Evolutionary conservation across 2,888 invertebrate species (phyloP).

Genomic region (Galeopsomyia nigrocyanea): DNA sequence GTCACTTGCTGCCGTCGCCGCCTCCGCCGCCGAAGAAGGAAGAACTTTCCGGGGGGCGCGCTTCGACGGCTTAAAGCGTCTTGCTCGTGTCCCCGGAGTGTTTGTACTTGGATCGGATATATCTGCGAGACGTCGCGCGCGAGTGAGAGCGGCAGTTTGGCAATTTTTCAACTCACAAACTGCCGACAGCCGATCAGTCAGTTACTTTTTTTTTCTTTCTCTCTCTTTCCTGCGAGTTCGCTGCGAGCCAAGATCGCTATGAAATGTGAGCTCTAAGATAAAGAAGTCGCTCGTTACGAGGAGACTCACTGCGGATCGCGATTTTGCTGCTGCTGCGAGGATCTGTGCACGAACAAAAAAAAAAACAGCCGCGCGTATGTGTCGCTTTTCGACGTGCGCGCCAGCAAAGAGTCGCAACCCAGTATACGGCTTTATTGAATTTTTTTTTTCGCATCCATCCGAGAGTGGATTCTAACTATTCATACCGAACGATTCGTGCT

Average conservation of each 20-base stretch:
- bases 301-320: neutral
- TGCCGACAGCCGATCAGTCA: slow-evolving; percentile 14
- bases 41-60: neutral
- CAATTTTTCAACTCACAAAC: slow-evolving; percentile 31
- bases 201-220: neutral
- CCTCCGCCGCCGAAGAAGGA: slow-evolving; percentile 14
- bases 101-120: slow-evolving; percentile 39
- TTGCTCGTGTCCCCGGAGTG: slow-evolving; percentile 24
- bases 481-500: neutral
- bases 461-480: neutral
- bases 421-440: slow-evolving; percentile 15
- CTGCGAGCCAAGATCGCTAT: too few species aligned
- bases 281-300: slow-evolving; percentile 12
- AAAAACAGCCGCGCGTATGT: slow-evolving; percentile 1
- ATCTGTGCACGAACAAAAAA: neutral
- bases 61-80: slow-evolving; percentile 8
- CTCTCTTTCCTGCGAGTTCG: neutral
- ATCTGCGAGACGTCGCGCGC: neutral
- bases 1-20: neutral
- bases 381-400: slow-evolving; percentile 14
- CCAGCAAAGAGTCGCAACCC: neutral
- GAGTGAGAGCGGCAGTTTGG: slow-evolving; percentile 2
- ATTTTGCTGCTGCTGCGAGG: slow-evolving; percentile 8
- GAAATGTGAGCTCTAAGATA: too few species aligned
- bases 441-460: neutral